Conservation (phyloP, 2,113 vertebrate species). For the Engystomops pustulosus region DNA sequence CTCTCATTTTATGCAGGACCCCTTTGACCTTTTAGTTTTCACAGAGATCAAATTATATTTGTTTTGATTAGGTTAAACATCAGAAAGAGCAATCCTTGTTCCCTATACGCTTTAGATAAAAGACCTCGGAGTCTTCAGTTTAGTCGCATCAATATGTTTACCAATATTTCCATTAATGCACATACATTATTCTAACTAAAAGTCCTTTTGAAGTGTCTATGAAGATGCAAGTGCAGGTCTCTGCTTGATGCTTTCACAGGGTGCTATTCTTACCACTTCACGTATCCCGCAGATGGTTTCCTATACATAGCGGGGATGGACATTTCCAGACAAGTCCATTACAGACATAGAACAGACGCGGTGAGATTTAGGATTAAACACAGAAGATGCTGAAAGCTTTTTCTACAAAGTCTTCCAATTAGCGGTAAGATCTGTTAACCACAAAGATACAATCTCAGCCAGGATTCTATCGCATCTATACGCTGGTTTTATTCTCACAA, state of each 20-base stretch:
- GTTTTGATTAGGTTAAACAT: too few species aligned
- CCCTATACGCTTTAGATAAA: too few species aligned
- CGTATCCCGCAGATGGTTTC: neutral
- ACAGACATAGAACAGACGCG: neutral
- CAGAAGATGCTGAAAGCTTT: constrained; percentile 24
- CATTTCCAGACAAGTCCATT: constrained; percentile 23
- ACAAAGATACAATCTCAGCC: constrained; percentile 36
- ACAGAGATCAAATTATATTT: too few species aligned
- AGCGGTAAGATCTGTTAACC: constrained; percentile 28
- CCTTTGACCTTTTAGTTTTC: too few species aligned
- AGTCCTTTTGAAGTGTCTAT: neutral
- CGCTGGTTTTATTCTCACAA: neutral
- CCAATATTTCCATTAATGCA: neutral
- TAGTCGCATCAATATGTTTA: neutral
- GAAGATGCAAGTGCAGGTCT: neutral
- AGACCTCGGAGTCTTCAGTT: neutral
- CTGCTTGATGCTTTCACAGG: neutral
- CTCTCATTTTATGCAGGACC: too few species aligned
- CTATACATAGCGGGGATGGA: neutral
- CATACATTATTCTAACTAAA: neutral
- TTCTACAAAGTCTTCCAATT: constrained; percentile 27
- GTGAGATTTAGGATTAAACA: constrained; percentile 13
- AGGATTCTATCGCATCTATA: neutral
- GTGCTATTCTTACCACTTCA: neutral
- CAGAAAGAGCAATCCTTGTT: too few species aligned